Evolutionary conservation across 1,140 invertebrate genomes (phyloP).

Genomic region (Coelopa frigida): DNA sequence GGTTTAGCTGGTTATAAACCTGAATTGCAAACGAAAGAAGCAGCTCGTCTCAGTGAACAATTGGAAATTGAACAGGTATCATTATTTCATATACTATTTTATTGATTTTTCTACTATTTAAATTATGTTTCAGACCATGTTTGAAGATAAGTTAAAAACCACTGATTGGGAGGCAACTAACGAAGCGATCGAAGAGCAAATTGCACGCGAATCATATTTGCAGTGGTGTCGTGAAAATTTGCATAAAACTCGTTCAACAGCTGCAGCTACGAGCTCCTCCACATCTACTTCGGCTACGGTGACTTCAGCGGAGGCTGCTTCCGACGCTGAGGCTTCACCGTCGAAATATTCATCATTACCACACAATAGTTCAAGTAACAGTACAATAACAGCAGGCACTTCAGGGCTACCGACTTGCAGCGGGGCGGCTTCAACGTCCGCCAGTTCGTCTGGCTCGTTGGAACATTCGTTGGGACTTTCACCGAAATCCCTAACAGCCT

Average conservation of each 20-base stretch:
- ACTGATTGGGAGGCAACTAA: conserved; percentile 93
- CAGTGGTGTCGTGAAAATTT: conserved; percentile 76
- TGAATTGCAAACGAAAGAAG: conserved; percentile 71
- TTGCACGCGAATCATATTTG: conserved; percentile 81
- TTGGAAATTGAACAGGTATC: conserved; percentile 70
- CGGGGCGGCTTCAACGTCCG: background rate
- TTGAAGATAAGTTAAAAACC: conserved; percentile 85
- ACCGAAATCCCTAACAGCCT: conserved; percentile 25
- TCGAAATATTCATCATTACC: conserved; percentile 33
- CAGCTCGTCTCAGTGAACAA: conserved; percentile 74
- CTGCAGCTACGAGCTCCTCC: conserved; percentile 28
- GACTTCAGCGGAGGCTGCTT: conserved; percentile 33
- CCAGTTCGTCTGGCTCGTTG: background rate
- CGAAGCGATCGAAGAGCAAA: conserved; percentile 85
- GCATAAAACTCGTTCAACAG: conserved; percentile 46
- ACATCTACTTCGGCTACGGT: conserved; percentile 41
- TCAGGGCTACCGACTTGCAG: background rate
- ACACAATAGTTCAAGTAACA: conserved; percentile 5
- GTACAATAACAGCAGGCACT: conserved; percentile 1
- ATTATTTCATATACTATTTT: no score
- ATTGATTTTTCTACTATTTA: no score
- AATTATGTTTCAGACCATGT: conserved; percentile 58
- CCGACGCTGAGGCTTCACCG: conserved; percentile 32
- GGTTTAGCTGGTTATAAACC: conserved; percentile 80
- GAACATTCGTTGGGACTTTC: conserved; percentile 19